Base-by-base conservation (phyloP, 2,113 vertebrate species). In the Madoqua kirkii region DNA sequence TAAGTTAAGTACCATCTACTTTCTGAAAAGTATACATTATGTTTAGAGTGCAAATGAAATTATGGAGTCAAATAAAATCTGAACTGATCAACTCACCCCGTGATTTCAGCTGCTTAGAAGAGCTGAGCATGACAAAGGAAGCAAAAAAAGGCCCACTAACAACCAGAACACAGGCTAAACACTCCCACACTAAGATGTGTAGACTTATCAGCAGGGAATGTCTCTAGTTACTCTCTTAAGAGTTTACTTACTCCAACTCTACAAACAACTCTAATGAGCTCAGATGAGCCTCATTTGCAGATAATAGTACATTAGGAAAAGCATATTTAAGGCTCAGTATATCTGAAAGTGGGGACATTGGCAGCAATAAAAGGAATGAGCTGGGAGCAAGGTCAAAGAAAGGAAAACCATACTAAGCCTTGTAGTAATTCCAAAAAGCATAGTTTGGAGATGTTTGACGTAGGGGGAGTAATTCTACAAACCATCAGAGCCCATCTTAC, bases 221-320 rank as follows among this genome's bases (percentile, higher is more conserved):
- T 12, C 57, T 91, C 88, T 16, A 62, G 48, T 29, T 59, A 67
- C 45, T 71, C 27, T 45, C 88, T 87, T 88, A 15, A 15, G 52
- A 87, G 93, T 10, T 92, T 87, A 84, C 52, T 95, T 90, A 94
- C 91, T 90, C 45, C 54, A 92, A 57, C 17, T 94, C 89, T 52
- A 83, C 29, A 87, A 92, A 95, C 31, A 92, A 64, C 45, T 97
- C 31, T 84, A 83, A 60, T 25, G 52, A 67, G 48, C 8, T 76
- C 85, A 89, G 90, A 67, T 6, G 33, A 21, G 79, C 79, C 67
- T 87, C 81, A 33, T 79, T 43, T 90, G 85, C 62, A 90, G n/a
- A 88, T 59, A 54, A 78, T 0, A 87, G 81, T 27, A 60, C 27
- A 50, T 71, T 14, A 90, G 92, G 91, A 87, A 94, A 87, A 92